Evolutionary conservation across 2,797 vertebrate species (phyloP), one percentile per base, ranked within the genome.

Genomic region (Argyrosomus regius): DNA sequence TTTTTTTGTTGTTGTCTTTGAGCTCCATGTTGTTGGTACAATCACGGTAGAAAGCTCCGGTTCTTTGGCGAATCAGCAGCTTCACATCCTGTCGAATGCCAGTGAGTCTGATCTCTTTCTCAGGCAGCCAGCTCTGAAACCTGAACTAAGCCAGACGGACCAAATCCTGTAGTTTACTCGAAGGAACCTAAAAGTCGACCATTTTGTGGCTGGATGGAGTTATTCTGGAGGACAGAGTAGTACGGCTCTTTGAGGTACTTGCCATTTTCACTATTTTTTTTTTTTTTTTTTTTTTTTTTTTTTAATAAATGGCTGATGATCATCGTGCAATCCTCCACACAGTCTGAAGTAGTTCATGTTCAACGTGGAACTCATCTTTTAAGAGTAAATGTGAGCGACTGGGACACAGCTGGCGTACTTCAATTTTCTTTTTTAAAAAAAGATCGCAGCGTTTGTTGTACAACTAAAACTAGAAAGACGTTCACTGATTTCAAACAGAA

Each of bases 161-260:
- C 94, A 95, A 95, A 91, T 60, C 76, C 79, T 58, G 48, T 84
- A 72, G 72, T 88, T 88, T 60, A 75, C 75, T 70, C 54, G 10
- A 77, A 66, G 35, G 24, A 85, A 76, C 54, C 74, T 18, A 78
- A 41, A 75, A 43, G 57, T 57, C 9, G 5, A 81, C 67, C 52
- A 50, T 64, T 17, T 31, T 57, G 70, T 59, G 77, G 50, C 81
- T 59, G 75, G 78, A 43, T 46, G 6, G 50, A 80, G 75, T 48
- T 35, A 54, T 78, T 56, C 35, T 68, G 64, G 64, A 72, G 46
- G 76, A 60, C 69, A 45, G 74, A 80, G 50, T 24, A 11, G 68
- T 35, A 11, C 5, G 39, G 59, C 70, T 89, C 63, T 67, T 41
- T 66, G 50, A 88, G 81, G 83, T 89, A 82, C 87, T 84, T 64